A percentile compares a stretch with the other conserved stretches of the same genome.
phyloP scores from a whole-genome alignment of 2,888 invertebrate species.

The Pachliopta kotzebuea region DNA sequence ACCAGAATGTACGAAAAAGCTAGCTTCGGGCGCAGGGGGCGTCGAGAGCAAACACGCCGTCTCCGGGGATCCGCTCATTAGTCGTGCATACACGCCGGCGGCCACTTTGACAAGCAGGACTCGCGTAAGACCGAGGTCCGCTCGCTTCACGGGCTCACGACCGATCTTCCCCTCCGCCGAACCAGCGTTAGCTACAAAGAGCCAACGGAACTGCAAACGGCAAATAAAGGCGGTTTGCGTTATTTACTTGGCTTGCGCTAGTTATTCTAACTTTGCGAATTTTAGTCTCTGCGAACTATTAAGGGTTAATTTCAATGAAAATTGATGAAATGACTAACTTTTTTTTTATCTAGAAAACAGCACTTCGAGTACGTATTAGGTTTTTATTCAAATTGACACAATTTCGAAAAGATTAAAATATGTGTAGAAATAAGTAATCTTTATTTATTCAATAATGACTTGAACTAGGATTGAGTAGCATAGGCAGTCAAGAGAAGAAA shows the following conservation, averaged over 20 bases:
- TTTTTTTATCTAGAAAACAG: not conserved
- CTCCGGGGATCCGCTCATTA: conserved; percentile 78
- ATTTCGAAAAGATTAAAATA: no score
- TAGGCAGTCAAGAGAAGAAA: not conserved
- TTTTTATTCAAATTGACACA: no score
- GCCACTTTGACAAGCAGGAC: conserved; percentile 77
- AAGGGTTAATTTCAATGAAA: conserved; percentile 4
- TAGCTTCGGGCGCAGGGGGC: conserved; percentile 53
- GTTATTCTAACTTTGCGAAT: conserved; percentile 5
- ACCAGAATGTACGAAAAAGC: conserved; percentile 65
- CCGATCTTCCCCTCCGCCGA: conserved; percentile 69
- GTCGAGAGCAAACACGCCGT: conserved; percentile 69
- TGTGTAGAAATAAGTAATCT: not conserved
- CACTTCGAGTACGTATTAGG: no score
- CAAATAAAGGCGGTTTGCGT: conserved; percentile 59
- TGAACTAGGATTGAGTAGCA: not conserved
- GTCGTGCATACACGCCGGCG: conserved; percentile 77
- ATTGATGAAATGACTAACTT: not conserved
- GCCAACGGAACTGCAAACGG: conserved; percentile 58
- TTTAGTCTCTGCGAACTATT: not conserved
- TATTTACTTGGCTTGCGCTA: conserved; percentile 38
- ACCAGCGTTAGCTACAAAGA: conserved; percentile 66
- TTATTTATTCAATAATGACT: not conserved
- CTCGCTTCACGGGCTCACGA: conserved; percentile 44
- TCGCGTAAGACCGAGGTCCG: conserved; percentile 44